phyloP scores from a whole-genome alignment of 2,888 invertebrate species.

The Dioctria linearis region DNA sequence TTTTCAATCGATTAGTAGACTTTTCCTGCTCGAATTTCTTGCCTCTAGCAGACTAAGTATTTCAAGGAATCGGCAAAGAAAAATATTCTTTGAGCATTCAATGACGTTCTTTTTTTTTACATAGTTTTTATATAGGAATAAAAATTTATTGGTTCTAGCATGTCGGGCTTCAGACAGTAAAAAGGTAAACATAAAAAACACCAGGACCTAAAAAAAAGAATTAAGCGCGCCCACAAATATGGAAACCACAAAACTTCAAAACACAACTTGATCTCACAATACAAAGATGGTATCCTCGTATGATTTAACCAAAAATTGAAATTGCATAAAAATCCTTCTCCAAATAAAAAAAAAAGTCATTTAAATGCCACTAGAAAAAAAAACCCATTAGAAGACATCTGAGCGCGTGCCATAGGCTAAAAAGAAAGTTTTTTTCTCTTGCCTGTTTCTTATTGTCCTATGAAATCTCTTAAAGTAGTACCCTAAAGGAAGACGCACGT shows the following conservation, averaged over 20 bases:
- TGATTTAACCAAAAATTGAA: neutral
- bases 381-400: neutral
- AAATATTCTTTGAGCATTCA: no score
- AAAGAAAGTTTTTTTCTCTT: neutral
- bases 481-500: neutral
- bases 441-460: neutral
- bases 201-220: no score
- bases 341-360: neutral
- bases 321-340: neutral
- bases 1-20: no score
- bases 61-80: no score
- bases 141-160: no score
- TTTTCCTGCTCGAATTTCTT: no score
- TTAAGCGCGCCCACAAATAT: neutral
- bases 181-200: no score
- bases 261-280: neutral
- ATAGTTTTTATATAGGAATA: no score
- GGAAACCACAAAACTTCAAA: neutral
- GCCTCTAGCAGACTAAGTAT: no score
- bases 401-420: constrained; percentile 1
- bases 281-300: neutral
- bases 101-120: no score
- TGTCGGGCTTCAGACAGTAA: no score
- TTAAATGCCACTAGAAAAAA: neutral
- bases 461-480: neutral